Percentiles rank a stretch among this genome's conserved stretches.
phyloP scores from a whole-genome alignment of 2,113 vertebrate species.

The Hemibates koningsi region DNA sequence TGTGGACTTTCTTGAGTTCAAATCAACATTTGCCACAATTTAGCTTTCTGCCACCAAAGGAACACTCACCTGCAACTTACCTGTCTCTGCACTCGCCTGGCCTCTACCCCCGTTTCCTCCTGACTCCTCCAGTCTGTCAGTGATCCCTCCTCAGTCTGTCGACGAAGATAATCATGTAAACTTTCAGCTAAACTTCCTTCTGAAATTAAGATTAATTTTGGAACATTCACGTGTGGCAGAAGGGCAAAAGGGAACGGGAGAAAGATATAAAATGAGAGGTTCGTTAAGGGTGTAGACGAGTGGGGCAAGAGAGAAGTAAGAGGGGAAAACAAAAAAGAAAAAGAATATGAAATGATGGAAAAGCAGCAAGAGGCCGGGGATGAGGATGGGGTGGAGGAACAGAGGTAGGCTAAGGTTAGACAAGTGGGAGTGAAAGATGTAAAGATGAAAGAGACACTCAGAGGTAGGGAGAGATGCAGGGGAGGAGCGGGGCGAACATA shows the following conservation, averaged over 20 bases:
- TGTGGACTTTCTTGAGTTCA: too few relatives aligned
- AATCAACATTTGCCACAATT: too few relatives aligned
- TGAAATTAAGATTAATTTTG: not conserved
- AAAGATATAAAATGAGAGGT: not conserved
- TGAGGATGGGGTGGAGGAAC: not conserved
- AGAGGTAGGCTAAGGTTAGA: not conserved
- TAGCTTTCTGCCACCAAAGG: too few relatives aligned
- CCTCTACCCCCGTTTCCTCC: not conserved
- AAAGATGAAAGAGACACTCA: not conserved
- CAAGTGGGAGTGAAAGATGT: not conserved
- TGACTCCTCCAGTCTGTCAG: not conserved
- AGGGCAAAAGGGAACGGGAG: not conserved
- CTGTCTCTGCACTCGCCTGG: too few relatives aligned
- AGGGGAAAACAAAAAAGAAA: not conserved
- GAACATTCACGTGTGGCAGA: not conserved
- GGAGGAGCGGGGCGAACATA: not conserved
- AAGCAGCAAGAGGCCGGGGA: not conserved
- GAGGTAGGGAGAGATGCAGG: not conserved
- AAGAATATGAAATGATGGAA: not conserved
- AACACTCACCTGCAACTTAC: too few relatives aligned
- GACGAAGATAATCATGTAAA: not conserved
- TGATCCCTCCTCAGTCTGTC: not conserved
- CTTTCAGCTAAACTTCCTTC: not conserved
- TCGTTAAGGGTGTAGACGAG: rapidly evolving
- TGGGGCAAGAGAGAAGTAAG: not conserved